Base-by-base conservation (phyloP, 2,888 invertebrate species). In the Ectropis crepuscularia region DNA sequence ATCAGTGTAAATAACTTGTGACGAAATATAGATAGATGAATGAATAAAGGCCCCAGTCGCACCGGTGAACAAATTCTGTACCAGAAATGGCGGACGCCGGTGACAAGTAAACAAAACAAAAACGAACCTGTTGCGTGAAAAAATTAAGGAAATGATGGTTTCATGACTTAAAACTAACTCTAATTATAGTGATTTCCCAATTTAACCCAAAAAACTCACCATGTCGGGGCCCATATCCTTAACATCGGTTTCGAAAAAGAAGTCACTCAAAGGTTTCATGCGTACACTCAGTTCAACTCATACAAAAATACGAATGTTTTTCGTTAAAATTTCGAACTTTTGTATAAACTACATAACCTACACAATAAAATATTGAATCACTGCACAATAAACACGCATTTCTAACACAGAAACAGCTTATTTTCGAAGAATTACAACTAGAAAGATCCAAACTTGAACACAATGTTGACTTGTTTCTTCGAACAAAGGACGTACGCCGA, bases 151-250 rank as follows among this genome's bases (percentile, higher is more conserved):
- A 83, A 81, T 82, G 68, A 48, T 68, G 51, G 84, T 72, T 83
- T 89, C 81, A 92, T 92, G 89, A 92, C 88, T 85, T 89, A 91
- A 89, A 90, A 87, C 80, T 72, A 73, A 61, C 70, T 72, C 74
- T 69, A 66, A 75, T 70, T 73, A 68, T 59, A 68, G 63, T 77
- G 75, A 73, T 82, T 79, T 83, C 80, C 63, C 69, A 65, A 58
- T 70, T 75, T 69, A 74, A 77, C 68, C 63, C 57, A 73, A 76
- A 75, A 83, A 82, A 91, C 93, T 94, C 93, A 96, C 96, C 96
- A 96, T 96, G 93, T 96, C 96, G 93, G 95, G 95, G 94, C 95
- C 96, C 95, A 96, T 95, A 93, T 95, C 95, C 94, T 95, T 95
- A 95, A 95, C 96, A 94, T 95, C 95, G 90, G 94, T 91, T 91